Percentiles rank a stretch among this genome's conserved stretches.
phyloP scores from a whole-genome alignment of 2,113 vertebrate species.

The Sminthopsis crassicaudata region DNA sequence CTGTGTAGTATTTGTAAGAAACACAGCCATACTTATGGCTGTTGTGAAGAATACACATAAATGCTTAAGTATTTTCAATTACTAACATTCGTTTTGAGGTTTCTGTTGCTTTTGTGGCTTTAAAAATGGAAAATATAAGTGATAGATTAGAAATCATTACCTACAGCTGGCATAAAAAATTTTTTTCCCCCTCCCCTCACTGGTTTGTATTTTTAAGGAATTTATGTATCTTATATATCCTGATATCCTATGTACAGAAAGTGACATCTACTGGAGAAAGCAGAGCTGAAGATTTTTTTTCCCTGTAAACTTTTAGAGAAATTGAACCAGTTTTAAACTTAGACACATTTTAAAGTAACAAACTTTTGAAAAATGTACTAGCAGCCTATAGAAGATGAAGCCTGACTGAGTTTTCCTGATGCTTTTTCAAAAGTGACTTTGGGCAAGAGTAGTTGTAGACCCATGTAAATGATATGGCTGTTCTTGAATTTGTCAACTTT shows the following conservation, averaged over 20 bases:
- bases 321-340: slow-evolving; percentile 34
- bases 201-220: slow-evolving; percentile 28
- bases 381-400: slow-evolving; percentile 36
- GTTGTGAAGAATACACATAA: slow-evolving; percentile 28
- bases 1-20: background rate
- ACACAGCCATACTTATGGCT: background rate
- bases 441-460: background rate
- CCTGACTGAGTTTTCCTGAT: slow-evolving; percentile 15
- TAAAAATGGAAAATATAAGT: slow-evolving; percentile 54
- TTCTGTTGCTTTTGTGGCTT: slow-evolving; percentile 35
- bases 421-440: slow-evolving; percentile 3
- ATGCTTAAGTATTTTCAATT: slow-evolving; percentile 37
- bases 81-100: slow-evolving; percentile 49
- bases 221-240: slow-evolving; percentile 73
- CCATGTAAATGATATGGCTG: background rate
- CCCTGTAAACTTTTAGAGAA: slow-evolving; percentile 71
- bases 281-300: slow-evolving; percentile 83
- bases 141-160: slow-evolving; percentile 48
- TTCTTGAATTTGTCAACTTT: slow-evolving; percentile 17
- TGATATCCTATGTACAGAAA: slow-evolving; percentile 88
- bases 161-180: slow-evolving; percentile 69
- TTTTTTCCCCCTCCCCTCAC: slow-evolving; percentile 62
- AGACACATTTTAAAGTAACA: slow-evolving; percentile 57
- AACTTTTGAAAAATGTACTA: slow-evolving; percentile 63
- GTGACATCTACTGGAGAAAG: slow-evolving; percentile 91